These are phyloP conservation scores for Aleiodes alternator DNA, from an alignment of 2,888 invertebrate genomes.

Conservation along the genomic window DNA sequence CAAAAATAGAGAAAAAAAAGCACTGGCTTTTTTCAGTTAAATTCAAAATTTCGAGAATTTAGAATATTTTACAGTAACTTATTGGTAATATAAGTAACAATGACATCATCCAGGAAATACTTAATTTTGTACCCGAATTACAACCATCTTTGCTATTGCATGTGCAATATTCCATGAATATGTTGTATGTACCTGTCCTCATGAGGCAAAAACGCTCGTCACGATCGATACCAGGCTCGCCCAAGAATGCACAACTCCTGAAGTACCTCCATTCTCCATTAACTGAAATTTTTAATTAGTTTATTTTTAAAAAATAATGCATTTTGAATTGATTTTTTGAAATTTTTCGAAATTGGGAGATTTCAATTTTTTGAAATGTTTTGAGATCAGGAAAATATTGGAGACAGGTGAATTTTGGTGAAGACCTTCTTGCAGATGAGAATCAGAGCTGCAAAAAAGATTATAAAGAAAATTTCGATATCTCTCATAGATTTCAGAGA, in stretches of 20 bases:
- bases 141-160: constrained; percentile 96
- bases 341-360: no score
- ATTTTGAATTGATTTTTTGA: not conserved
- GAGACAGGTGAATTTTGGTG: no score
- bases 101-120: constrained; percentile 55
- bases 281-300: constrained; percentile 76
- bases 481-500: no score
- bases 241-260: constrained; percentile 91
- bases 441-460: no score
- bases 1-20: not conserved
- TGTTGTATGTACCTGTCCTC: constrained; percentile 94
- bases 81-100: constrained; percentile 50
- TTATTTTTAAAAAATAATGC: constrained; percentile 40
- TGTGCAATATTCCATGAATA: constrained; percentile 95
- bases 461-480: not conserved
- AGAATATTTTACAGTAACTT: constrained; percentile 45
- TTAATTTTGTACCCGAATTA: constrained; percentile 79
- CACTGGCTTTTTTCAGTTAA: not conserved
- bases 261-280: constrained; percentile 93
- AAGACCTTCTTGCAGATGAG: no score
- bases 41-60: no score
- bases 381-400: no score
- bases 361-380: no score
- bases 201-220: constrained; percentile 94
- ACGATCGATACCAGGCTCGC: constrained; percentile 92